Conservation (phyloP, 2,113 vertebrate genomes). For the Cebus imitator region DNA sequence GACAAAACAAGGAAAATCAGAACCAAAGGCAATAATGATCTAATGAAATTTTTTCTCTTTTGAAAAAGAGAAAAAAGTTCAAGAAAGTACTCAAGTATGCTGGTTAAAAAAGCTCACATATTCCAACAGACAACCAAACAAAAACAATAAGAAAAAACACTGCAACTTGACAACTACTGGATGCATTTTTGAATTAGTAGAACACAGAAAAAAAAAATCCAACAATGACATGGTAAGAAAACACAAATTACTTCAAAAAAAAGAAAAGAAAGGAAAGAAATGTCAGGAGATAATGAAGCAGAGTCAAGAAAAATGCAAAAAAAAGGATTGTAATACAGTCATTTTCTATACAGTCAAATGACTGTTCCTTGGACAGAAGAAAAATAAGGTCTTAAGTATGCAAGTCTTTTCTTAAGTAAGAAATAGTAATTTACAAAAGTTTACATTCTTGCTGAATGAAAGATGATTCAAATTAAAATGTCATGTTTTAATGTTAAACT, state of each 20-base stretch:
- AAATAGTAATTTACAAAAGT: slow-evolving; percentile 38
- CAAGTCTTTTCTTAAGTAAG: not conserved
- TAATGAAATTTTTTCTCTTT: not conserved
- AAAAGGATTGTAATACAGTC: not conserved
- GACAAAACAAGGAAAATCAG: not conserved
- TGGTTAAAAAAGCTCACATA: not conserved
- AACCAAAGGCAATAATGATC: not conserved
- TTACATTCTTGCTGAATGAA: slow-evolving; percentile 52
- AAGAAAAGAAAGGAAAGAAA: not conserved
- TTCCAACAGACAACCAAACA: not conserved
- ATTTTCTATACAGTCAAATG: not conserved
- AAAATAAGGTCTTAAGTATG: not conserved
- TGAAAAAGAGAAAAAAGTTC: not conserved
- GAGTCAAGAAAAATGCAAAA: not conserved
- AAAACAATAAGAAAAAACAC: not conserved
- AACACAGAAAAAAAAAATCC: not conserved
- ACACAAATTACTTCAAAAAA: not conserved
- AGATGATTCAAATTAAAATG: slow-evolving; percentile 70
- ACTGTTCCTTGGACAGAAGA: not conserved
- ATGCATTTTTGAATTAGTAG: not conserved
- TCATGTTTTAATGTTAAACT: slow-evolving; percentile 68
- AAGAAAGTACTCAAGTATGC: not conserved
- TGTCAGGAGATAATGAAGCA: not conserved
- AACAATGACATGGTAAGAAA: not conserved
- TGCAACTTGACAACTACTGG: not conserved